These are phyloP conservation scores for Siniperca obscura DNA, from an alignment of 2,797 vertebrate genomes.

Conservation along the genomic window DNA sequence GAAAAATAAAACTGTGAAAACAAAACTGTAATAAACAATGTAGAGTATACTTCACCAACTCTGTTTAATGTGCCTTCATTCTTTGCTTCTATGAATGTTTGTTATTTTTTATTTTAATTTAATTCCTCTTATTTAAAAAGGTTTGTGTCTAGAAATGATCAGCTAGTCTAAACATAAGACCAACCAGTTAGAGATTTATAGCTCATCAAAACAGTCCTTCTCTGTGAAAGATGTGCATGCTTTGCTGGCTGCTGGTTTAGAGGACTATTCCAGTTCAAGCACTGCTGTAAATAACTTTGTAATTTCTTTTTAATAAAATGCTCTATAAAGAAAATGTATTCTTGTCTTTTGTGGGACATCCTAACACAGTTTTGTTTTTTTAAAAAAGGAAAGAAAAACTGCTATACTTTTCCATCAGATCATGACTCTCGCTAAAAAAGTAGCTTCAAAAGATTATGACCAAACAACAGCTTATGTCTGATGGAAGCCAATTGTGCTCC, in stretches of 20 bases:
- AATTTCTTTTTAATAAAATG: background rate
- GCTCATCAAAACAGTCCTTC: background rate
- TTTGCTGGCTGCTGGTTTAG: background rate
- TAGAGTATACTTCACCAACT: background rate
- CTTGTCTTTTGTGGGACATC: background rate
- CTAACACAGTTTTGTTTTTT: background rate
- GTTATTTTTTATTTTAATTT: background rate
- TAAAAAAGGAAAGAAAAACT: background rate
- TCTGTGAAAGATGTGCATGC: background rate
- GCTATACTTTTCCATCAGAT: background rate
- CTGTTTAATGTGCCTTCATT: background rate
- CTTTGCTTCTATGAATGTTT: background rate
- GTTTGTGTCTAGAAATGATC: background rate
- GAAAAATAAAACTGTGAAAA: background rate
- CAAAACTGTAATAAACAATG: background rate
- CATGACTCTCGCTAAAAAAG: background rate
- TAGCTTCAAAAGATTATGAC: background rate
- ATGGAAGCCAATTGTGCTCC: conserved; percentile 6
- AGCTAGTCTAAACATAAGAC: background rate
- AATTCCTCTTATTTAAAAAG: background rate
- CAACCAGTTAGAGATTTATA: background rate
- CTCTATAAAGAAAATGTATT: background rate
- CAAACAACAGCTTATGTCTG: conserved; percentile 9
- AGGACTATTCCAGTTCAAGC: background rate
- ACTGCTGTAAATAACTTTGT: background rate